These are phyloP conservation scores for Peromyscus aztecus DNA, from an alignment of 2,797 vertebrate species.

Conservation along the genomic window DNA sequence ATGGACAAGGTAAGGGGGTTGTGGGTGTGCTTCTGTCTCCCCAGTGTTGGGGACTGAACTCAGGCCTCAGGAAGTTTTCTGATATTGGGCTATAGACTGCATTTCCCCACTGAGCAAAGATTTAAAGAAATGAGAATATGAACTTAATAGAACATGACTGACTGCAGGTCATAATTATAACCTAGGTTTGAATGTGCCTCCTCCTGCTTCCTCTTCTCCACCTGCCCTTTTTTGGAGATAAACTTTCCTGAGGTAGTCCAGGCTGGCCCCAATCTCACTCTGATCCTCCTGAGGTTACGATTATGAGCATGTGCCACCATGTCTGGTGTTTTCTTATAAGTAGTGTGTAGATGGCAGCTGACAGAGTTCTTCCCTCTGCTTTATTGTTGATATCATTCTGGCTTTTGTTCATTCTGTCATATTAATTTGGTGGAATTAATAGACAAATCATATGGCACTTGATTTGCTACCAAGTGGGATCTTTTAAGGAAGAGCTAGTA, in stretches of 20 bases:
- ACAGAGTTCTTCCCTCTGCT: not conserved
- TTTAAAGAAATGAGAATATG: not conserved
- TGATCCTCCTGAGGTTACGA: too few relatives aligned
- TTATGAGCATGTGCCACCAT: too few relatives aligned
- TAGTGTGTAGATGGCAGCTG: not conserved
- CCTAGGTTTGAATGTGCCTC: not conserved
- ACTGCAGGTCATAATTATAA: not conserved
- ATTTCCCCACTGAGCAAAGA: not conserved
- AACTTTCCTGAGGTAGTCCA: not conserved
- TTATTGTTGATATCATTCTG: not conserved
- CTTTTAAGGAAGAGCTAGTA: not conserved
- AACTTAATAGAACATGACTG: not conserved
- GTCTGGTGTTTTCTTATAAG: not conserved
- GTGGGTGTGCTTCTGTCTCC: not conserved
- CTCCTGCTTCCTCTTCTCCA: too few relatives aligned
- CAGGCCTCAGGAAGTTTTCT: not conserved
- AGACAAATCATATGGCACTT: not conserved
- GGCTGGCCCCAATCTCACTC: too few relatives aligned
- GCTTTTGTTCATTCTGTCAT: not conserved
- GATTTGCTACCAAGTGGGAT: not conserved
- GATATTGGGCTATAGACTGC: not conserved
- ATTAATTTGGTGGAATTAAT: slow-evolving; percentile 21
- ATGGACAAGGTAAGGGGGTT: slow-evolving; percentile 91
- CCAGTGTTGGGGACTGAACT: not conserved
- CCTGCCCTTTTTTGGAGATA: too few relatives aligned